phyloP scores from a whole-genome alignment of 2,888 invertebrate genomes.

The Camptogramma bilineatum region DNA sequence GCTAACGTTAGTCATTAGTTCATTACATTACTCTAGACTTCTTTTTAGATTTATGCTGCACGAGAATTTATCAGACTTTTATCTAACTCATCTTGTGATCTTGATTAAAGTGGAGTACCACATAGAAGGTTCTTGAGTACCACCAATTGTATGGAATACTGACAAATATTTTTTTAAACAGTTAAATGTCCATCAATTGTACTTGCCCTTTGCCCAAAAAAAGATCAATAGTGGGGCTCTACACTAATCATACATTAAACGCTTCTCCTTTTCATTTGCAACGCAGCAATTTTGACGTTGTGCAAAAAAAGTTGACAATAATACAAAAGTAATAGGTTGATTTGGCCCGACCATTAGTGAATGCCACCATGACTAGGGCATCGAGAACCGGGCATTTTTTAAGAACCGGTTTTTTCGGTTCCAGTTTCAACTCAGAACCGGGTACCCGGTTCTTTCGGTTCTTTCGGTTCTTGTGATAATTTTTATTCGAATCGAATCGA shows the following conservation, averaged over 20 bases:
- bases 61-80: not conserved
- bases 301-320: slow-evolving; percentile 72
- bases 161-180: not conserved
- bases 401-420: too few species aligned
- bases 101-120: not conserved
- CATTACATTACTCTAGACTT: slow-evolving; percentile 1
- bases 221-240: slow-evolving; percentile 51
- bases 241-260: slow-evolving; percentile 50
- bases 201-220: slow-evolving; percentile 49
- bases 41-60: not conserved
- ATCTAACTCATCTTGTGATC: not conserved
- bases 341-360: slow-evolving; percentile 73
- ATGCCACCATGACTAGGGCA: too few species aligned
- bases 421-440: too few species aligned
- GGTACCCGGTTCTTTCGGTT: too few species aligned
- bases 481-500: too few species aligned
- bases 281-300: slow-evolving; percentile 58
- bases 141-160: too few species aligned
- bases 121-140: too few species aligned
- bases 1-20: not conserved
- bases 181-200: slow-evolving; percentile 12
- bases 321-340: slow-evolving; percentile 79
- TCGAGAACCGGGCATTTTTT: too few species aligned
- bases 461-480: too few species aligned
- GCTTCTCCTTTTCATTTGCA: slow-evolving; percentile 58